These are phyloP conservation scores for Drosophila pseudoananassae DNA, from an alignment of 1,140 invertebrate species.

Conservation along the genomic window DNA sequence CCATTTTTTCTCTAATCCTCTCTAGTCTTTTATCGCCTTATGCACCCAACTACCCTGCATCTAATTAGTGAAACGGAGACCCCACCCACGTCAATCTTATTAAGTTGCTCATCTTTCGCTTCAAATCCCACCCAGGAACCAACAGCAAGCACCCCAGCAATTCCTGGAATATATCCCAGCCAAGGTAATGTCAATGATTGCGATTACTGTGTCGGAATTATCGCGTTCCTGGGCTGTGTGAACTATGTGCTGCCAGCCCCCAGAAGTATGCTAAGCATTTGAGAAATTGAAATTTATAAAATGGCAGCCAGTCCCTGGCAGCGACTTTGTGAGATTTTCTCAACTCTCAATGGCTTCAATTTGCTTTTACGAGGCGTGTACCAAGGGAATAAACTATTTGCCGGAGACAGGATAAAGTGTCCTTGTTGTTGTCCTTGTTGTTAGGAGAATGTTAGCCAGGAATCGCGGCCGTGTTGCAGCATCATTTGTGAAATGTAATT, in stretches of 20 bases:
- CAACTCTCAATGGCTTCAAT: constrained; percentile 79
- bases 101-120: constrained; percentile 13
- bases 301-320: constrained; percentile 18
- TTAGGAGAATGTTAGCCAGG: constrained; percentile 5
- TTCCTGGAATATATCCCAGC: not conserved
- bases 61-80: constrained; percentile 18
- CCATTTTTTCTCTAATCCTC: not conserved
- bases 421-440: not conserved
- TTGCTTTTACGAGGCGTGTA: constrained; percentile 62
- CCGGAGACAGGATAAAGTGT: not conserved
- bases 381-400: constrained; percentile 40
- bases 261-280: constrained; percentile 75
- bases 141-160: constrained; percentile 1
- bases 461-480: constrained; percentile 61
- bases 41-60: not conserved
- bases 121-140: not conserved
- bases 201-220: constrained; percentile 45
- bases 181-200: constrained; percentile 70
- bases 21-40: not conserved
- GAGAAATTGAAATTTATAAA: constrained; percentile 82
- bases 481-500: constrained; percentile 78
- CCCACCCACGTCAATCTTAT: constrained; percentile 26
- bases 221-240: constrained; percentile 18
- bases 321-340: constrained; percentile 59
- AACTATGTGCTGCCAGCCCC: constrained; percentile 45